Evolutionary conservation across 2,113 vertebrate species (phyloP), one percentile per base, ranked within the genome.

Genomic region (Micronycteris hirsuta): DNA sequence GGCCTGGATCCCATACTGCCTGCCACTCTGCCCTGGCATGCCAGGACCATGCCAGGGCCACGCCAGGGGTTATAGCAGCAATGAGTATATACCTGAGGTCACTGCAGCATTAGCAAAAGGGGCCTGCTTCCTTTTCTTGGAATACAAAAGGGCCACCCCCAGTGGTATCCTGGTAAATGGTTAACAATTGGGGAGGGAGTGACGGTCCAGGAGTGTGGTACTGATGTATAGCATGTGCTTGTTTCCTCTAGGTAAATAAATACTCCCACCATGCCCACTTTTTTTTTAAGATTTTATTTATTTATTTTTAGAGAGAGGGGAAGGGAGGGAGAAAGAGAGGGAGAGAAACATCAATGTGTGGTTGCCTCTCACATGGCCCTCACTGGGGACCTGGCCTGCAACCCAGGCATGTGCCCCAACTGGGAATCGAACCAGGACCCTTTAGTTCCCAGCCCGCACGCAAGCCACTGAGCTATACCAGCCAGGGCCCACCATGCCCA

Each of bases 161-260:
- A 16, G 24, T 68, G 19, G 26, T n/a, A 28, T 28, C 45, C 15
- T 83, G 26, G 49, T 56, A 45, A 91, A 36, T 4, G 28, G 36
- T 63, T 86, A 61, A 28, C 4, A 38, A 15, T 0, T 36, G 8
- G 5, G 12, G 19, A 12, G 4, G 3, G 1, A 14, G 7, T 6
- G 22, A 5, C 3, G 0, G 38, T 31, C 7, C 10, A 20, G 56
- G n/a, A 5, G 10, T 52, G 54, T 31, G 13, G 26, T 28, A 8
- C 33, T 41, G 49, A 38, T 85, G 13, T 47, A 33, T 10, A 36
- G 45, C 1, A 17, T 14, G 8, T 73, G 24, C 31, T 16, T 4
- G 61, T 70, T 70, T 33, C 38, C 65, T 16, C 11, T 47, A 14
- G 38, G 43, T 56, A 28, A 58, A 28, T 47, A 12, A 54, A 17